Conservation (phyloP, 1,140 invertebrate species). For the Pseudoatta argentina region DNA sequence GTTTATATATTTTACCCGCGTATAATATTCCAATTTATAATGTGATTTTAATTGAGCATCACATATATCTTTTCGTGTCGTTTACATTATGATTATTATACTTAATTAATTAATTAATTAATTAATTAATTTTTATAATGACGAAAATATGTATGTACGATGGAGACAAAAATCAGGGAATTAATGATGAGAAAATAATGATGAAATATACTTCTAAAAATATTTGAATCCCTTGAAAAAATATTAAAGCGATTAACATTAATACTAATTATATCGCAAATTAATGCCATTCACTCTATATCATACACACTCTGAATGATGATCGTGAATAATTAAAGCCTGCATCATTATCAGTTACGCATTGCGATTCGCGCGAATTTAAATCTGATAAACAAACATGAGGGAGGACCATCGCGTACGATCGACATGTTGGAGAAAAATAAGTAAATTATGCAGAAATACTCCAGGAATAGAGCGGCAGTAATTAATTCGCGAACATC, state of each 20-base stretch:
- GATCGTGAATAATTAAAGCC: constrained; percentile 53
- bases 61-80: not conserved
- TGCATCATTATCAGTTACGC: constrained; percentile 57
- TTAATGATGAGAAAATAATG: not conserved
- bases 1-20: not conserved
- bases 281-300: constrained; percentile 21
- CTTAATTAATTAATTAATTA: not conserved
- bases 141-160: not conserved
- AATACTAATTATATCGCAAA: constrained; percentile 33
- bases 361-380: constrained; percentile 35
- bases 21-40: constrained; percentile 10
- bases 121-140: not conserved
- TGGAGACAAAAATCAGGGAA: not conserved
- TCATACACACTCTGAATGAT: constrained; percentile 31
- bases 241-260: constrained; percentile 16
- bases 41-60: constrained; percentile 5
- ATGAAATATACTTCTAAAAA: not conserved
- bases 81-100: not conserved
- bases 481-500: constrained; percentile 55
- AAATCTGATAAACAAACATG: constrained; percentile 46
- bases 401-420: not conserved
- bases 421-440: constrained; percentile 48
- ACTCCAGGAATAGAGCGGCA: constrained; percentile 49
- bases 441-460: constrained; percentile 58
- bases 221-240: not conserved